phyloP scores from a whole-genome alignment of 2,113 vertebrate genomes.

The Cryptomyrus ogoouensis region DNA sequence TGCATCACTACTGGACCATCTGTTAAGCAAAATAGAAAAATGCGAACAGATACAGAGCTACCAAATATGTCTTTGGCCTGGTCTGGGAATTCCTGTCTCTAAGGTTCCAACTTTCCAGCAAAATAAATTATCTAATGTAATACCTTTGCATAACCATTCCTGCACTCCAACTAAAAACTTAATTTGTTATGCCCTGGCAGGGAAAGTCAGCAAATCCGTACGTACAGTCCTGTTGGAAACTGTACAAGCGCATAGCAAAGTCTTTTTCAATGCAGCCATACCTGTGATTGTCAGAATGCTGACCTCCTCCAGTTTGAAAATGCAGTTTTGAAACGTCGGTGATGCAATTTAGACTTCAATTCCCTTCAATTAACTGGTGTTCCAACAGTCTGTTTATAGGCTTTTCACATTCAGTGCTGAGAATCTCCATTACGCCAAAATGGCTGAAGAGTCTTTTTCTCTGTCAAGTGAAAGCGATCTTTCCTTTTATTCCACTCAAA shows the following conservation, averaged over 20 bases:
- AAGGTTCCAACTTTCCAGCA: background rate
- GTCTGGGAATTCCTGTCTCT: background rate
- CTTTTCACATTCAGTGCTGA: background rate
- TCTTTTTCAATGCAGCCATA: background rate
- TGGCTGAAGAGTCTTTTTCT: background rate
- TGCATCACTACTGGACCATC: background rate
- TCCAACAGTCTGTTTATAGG: background rate
- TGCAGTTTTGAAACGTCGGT: background rate
- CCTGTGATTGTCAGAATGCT: background rate
- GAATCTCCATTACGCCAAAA: background rate
- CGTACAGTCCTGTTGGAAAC: background rate
- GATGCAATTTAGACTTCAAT: constrained; percentile 3
- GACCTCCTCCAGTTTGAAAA: background rate
- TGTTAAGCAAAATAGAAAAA: background rate
- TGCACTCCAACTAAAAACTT: background rate
- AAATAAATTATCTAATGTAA: background rate
- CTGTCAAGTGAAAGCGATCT: background rate
- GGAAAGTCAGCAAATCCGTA: background rate
- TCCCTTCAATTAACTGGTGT: background rate
- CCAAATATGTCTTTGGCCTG: background rate
- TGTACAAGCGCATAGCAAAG: background rate
- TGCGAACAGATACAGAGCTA: background rate
- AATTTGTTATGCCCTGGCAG: background rate
- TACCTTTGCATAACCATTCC: background rate
- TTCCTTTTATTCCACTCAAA: background rate